A percentile compares a stretch with the other conserved stretches of the same genome.
Evolutionary conservation across 2,113 vertebrate species (phyloP).

Genomic region (Lagopus muta): DNA sequence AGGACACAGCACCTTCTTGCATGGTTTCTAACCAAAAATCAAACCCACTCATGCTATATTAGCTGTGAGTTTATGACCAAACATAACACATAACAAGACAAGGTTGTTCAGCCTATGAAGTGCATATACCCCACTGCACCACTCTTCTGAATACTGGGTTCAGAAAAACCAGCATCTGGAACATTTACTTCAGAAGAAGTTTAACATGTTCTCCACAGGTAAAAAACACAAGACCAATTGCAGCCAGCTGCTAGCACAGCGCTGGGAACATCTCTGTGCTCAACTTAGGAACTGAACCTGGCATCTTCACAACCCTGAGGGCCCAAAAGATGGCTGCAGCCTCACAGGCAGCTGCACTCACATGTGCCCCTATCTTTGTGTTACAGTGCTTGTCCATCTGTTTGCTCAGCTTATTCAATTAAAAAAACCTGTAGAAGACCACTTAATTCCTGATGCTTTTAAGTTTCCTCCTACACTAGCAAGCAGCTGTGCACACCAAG

Average conservation of each 20-base stretch:
- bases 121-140: accelerated
- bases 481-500: not conserved
- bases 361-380: not conserved
- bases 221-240: not conserved
- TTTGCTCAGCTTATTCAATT: not conserved
- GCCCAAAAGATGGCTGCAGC: not conserved
- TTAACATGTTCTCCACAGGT: not conserved
- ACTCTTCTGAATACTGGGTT: not conserved
- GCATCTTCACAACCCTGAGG: not conserved
- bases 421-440: not conserved
- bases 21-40: not conserved
- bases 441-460: not conserved
- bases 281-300: not conserved
- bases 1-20: not conserved
- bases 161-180: not conserved
- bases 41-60: not conserved
- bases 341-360: not conserved
- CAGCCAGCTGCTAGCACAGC: not conserved
- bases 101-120: not conserved
- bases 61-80: not conserved
- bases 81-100: not conserved
- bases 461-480: not conserved
- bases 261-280: not conserved
- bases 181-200: not conserved
- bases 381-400: not conserved